phyloP scores from a whole-genome alignment of 2,888 invertebrate genomes.

The Prosapia bicincta region DNA sequence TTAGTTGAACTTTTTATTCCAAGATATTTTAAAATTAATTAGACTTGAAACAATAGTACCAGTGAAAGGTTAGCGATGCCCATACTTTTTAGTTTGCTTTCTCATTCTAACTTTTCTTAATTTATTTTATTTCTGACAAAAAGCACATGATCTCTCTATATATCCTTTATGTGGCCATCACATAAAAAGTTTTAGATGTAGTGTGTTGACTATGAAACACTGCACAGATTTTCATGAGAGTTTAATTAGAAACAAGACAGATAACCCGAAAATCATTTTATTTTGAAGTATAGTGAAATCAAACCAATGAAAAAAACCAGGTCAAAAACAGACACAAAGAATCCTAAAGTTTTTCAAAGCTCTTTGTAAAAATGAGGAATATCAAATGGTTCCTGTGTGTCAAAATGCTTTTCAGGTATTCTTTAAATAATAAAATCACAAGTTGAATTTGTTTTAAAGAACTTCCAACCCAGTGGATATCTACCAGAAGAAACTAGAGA shows the following conservation, averaged over 20 bases:
- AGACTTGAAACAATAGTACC: background rate
- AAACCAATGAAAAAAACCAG: slow-evolving; percentile 11
- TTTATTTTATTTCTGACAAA: background rate
- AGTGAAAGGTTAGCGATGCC: background rate
- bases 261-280: slow-evolving; percentile 11
- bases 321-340: slow-evolving; percentile 6
- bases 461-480: slow-evolving; percentile 9
- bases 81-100: background rate
- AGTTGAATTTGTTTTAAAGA: slow-evolving; percentile 15
- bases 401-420: slow-evolving; percentile 13
- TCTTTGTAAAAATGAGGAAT: slow-evolving; percentile 13
- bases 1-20: too few relatives aligned
- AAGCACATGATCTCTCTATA: slow-evolving; percentile 11
- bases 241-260: slow-evolving; percentile 18
- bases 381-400: slow-evolving; percentile 21
- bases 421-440: slow-evolving; percentile 12
- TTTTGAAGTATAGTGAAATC: slow-evolving; percentile 11
- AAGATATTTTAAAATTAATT: background rate
- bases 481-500: slow-evolving; percentile 19
- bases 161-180: slow-evolving; percentile 15
- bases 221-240: slow-evolving; percentile 10
- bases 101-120: background rate
- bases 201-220: slow-evolving; percentile 20
- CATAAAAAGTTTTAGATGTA: slow-evolving; percentile 13
- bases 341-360: slow-evolving; percentile 16